Base-by-base conservation (phyloP, 1,140 invertebrate genomes). In the Drosophila ananassae region DNA sequence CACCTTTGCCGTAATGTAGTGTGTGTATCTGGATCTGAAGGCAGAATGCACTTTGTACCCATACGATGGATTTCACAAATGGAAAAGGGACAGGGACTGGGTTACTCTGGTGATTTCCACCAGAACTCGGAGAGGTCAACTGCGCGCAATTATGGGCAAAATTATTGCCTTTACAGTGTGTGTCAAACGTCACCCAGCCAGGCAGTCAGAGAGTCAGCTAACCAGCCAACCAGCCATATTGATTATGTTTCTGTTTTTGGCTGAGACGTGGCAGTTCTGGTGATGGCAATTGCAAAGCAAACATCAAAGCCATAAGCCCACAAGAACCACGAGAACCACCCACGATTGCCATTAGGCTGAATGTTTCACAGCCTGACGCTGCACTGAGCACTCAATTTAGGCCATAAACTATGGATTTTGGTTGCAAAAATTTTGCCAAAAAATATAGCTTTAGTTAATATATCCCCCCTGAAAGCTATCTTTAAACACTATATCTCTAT, bases 271-370 rank as follows among this genome's bases (percentile, higher is more conserved):
- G 1, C 1, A 13, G 41, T 6, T 9, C 13, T 72, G 62, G 62
- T 13, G 25, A 9, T 39, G 54, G 68, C 66, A 72, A 69, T 72
- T 60, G 68, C 47, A 52, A 64, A 12, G 68, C 72, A 74, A 74
- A 74, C 72, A 74, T 74, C 72, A 74, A 74, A 74, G 72, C 60
- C 72, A 66, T 74, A 75, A 74, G 51, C 62, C 59, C 59, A 28
- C 72, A 66, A 25, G 52, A 57, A 30, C 59, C 28, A 50, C 22
- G 10, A 52, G 17, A 17, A 17, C 17, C 25, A 52, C 34, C 10
- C 12, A 28, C 59, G 24, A 24, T 48, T 32, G 39, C 72, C 71
- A 74, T 74, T 74, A 74, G 71, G 39, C 41, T 25, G 41, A 17
- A 39, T 64, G 48, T 41, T 67, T 68, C 50, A 24, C 30, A 41